Evolutionary conservation across 2,113 vertebrate species (phyloP).

Genomic region (Varanus salvator): DNA sequence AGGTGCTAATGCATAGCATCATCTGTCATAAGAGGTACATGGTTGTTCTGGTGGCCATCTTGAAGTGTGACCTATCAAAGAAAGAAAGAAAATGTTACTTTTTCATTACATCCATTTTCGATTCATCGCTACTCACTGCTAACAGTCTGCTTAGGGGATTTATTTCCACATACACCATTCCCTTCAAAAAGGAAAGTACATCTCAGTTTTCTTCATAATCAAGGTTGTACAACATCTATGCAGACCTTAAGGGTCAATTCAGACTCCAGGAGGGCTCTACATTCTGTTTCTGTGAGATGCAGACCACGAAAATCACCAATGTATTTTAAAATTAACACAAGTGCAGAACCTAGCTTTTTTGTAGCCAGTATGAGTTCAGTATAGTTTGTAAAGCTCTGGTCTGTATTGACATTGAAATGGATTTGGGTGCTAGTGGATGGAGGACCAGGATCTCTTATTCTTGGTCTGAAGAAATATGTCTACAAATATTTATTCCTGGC

Average conservation of each 20-base stretch:
- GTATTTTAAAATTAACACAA: too few relatives aligned
- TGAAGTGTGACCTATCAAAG: constrained; percentile 70
- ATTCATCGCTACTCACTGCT: neutral
- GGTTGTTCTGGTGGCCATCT: constrained; percentile 81
- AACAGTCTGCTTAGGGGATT: neutral
- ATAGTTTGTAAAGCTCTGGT: neutral
- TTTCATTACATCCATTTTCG: neutral
- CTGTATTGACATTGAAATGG: neutral
- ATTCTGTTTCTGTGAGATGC: too few relatives aligned
- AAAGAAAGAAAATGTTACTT: constrained; percentile 24
- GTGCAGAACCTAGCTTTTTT: neutral
- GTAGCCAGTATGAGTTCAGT: neutral
- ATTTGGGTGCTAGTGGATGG: neutral
- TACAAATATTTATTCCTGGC: neutral
- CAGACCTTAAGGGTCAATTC: neutral
- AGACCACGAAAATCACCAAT: too few relatives aligned
- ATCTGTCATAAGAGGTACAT: constrained; percentile 80
- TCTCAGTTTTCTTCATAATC: neutral
- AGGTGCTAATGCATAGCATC: constrained; percentile 76
- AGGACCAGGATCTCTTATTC: neutral
- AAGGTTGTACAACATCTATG: neutral
- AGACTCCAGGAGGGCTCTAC: neutral
- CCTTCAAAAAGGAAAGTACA: neutral
- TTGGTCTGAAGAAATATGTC: neutral
- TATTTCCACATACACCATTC: neutral